Evolutionary conservation across 2,113 vertebrate genomes (phyloP).

Genomic region (Orthonyx spaldingii): DNA sequence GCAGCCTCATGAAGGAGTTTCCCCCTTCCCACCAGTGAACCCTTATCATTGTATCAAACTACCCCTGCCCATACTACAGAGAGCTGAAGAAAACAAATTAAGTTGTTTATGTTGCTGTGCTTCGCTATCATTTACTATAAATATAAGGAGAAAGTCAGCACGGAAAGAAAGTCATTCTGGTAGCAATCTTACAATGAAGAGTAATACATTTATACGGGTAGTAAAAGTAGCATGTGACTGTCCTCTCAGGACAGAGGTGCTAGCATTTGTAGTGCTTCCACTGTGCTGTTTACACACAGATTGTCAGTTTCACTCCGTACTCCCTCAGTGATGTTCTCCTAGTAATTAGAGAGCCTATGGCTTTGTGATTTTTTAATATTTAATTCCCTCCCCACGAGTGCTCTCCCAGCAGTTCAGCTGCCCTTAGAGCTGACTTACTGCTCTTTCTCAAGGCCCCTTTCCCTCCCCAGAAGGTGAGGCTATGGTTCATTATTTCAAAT

Average conservation of each 20-base stretch:
- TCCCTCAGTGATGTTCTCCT: background rate
- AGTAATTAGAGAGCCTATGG: background rate
- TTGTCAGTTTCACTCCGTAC: background rate
- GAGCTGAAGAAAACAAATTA: background rate
- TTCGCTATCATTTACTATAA: background rate
- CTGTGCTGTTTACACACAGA: background rate
- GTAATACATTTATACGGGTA: background rate
- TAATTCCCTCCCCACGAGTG: background rate
- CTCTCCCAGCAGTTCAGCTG: background rate
- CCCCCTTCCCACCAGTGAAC: background rate
- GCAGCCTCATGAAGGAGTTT: background rate
- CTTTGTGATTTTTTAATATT: conserved; percentile 1
- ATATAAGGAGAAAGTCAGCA: background rate
- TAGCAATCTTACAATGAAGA: background rate
- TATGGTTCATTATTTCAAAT: background rate
- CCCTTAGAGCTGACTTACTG: background rate
- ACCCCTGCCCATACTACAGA: background rate
- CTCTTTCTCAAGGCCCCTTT: background rate
- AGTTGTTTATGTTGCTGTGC: background rate
- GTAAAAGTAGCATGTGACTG: background rate
- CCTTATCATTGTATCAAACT: background rate
- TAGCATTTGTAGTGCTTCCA: background rate
- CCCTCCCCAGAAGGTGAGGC: background rate
- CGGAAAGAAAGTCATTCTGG: background rate
- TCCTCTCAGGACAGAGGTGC: background rate